Evolutionary conservation across 1,140 invertebrate genomes (phyloP), one percentile per base, ranked within the genome.

Genomic region (Steinernema feltiae): DNA sequence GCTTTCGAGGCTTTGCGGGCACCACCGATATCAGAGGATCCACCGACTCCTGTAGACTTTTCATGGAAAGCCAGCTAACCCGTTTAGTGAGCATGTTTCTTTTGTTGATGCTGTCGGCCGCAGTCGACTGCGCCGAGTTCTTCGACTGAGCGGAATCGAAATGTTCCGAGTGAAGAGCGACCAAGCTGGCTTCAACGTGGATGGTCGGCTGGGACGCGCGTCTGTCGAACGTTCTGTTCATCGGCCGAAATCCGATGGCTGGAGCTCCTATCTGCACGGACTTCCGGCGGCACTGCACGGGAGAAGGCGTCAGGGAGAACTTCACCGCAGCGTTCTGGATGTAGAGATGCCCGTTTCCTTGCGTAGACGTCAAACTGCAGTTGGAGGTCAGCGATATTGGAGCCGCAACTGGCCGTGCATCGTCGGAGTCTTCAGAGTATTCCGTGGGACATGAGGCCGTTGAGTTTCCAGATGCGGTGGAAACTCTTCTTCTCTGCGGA

Each of bases 31-130:
- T 27, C 30, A 82, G 71, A 30, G 81, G 63, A 2, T 82, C 83
- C 18, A 70, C 71, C 30, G 75, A 71, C 70, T 85, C 84, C 69
- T 86, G 84, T 21, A 85, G 76, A 12, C 72, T 76, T 69, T 85
- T 85, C 84, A 85, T 85, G 12, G 83, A 85, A 21, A 85, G 32
- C 84, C 84, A 85, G 15, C 80, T 82, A 32, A 85, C 84, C 21
- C 84, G 70, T 72, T 85, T 85, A 12, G 72, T 81, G 69, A 82
- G 71, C 78, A 79, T 79, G 69, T 79, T 79, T 24, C 35, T 31
- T 70, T 78, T 78, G 30, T 77, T 76, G 29, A 15, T 63, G 53
- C 24, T 63, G 53, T 63, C 53, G 15, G 24, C 53, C 15, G 24
- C 12, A 3, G 53, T 21, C 12, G 53, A 63, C 15, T 63, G 53